These are phyloP conservation scores for Cathartes aura DNA, from an alignment of 2,113 vertebrate genomes.

Conservation along the genomic window DNA sequence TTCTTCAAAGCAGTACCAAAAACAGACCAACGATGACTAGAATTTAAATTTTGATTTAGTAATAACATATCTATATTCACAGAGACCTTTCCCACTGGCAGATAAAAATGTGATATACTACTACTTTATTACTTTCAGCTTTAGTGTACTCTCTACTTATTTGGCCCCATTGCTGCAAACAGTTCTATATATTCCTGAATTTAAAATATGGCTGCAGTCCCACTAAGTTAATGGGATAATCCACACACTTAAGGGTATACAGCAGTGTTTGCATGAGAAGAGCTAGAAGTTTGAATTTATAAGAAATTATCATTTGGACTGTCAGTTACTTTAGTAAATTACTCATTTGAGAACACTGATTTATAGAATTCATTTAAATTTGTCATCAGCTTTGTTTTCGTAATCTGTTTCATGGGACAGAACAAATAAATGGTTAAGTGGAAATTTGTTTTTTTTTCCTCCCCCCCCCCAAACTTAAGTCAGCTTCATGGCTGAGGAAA, in stretches of 20 bases:
- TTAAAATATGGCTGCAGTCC: not conserved
- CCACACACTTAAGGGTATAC: not conserved
- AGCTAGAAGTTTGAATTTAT: not conserved
- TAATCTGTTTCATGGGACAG: not conserved
- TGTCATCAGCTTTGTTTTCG: not conserved
- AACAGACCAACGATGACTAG: not conserved
- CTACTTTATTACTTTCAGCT: not conserved
- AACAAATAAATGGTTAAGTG: not conserved
- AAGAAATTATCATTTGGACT: not conserved
- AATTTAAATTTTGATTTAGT: not conserved
- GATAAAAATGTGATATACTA: not conserved
- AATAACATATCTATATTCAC: not conserved
- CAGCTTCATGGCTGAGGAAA: not conserved
- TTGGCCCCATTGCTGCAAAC: not conserved
- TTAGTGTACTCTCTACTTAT: not conserved
- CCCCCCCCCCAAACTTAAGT: not conserved
- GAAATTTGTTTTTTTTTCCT: accelerated
- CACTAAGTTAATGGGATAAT: not conserved
- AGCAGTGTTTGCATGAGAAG: not conserved
- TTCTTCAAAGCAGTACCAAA: not conserved
- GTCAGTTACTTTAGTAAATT: not conserved
- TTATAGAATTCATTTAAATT: not conserved
- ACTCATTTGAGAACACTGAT: not conserved
- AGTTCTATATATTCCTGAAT: not conserved
- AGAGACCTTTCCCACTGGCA: not conserved